Base-by-base conservation (phyloP, 2,113 vertebrate species). In the Oxygymnocypris stewartii region DNA sequence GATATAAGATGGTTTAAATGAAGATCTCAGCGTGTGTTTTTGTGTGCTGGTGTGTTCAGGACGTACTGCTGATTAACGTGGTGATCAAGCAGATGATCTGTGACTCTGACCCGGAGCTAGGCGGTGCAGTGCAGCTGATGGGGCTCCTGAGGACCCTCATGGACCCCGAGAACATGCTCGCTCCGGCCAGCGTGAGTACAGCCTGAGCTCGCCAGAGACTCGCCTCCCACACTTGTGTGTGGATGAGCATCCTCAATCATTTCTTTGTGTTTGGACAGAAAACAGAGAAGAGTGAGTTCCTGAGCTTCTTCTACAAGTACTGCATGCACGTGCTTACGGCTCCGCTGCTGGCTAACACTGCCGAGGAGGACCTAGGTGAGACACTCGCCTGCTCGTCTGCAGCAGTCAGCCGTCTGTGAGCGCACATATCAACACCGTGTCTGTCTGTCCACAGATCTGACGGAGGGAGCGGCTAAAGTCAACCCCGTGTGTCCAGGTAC, bases 61-160 rank as follows among this genome's bases (percentile, higher is more conserved):
- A 99, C 87, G 98, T 99, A 86, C 95, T 99, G 88, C 96, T 99
- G 90, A 99, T 99, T 91, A 99, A 99, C n/a, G 97, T 99, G 85
- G 97, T 99, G 87, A 99, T 99, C 86, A 98, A 99, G 93, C 98
- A 99, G 95, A 99, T 99, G 98, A 99, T 99, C 90, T 99, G 98
- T 42, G 98, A 99, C 91, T 97, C 97, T 0, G 98, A 99, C 88
- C 98, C 98, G 0, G 98, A 99, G 87, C 95, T 99, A 1, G 98
- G 98, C 37, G 98, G 98, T 6, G 98, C 98, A 2, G 98, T 99
- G 86, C 98, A 99, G 93, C 91, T 99, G 75, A 99, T 99, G 98
- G 98, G 98, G 87, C 96, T 99, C 73, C 95, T 99, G 88, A 95
- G 98, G 87, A 99, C 98, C 1, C 95, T 99, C 81, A 98, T 99